These are phyloP conservation scores for Danio tinwini DNA, from an alignment of 2,797 vertebrate species.

Conservation along the genomic window DNA sequence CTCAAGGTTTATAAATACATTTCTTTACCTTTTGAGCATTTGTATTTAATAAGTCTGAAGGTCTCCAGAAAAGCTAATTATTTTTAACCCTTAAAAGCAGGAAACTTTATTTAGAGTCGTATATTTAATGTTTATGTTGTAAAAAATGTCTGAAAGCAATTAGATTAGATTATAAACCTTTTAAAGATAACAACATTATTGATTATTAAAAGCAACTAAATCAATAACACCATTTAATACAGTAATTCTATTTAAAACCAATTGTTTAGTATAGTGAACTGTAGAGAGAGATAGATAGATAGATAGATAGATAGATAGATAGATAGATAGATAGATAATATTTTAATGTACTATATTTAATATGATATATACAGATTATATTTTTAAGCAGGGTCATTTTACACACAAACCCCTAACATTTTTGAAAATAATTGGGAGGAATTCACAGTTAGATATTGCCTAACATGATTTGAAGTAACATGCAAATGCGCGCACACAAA, in stretches of 20 bases:
- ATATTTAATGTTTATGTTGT: background rate
- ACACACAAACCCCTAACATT: background rate
- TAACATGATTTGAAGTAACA: background rate
- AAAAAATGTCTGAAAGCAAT: background rate
- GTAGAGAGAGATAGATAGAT: no score
- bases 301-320: no score
- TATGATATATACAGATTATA: no score
- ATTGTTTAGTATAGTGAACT: no score
- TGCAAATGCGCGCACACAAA: background rate
- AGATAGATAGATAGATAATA: no score
- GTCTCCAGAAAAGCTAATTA: background rate
- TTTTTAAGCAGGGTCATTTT: no score
- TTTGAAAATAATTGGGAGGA: background rate
- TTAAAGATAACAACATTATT: background rate
- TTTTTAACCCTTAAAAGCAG: background rate
- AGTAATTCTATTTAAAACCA: no score
- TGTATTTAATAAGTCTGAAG: background rate
- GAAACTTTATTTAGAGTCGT: background rate
- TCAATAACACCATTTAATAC: no score
- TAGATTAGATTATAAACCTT: background rate
- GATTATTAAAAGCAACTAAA: no score
- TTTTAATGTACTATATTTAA: no score
- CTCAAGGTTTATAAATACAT: background rate
- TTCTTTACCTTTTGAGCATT: background rate
- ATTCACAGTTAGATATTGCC: background rate